Conservation (phyloP, 2,888 invertebrate species). For the Cordilura impudica region DNA sequence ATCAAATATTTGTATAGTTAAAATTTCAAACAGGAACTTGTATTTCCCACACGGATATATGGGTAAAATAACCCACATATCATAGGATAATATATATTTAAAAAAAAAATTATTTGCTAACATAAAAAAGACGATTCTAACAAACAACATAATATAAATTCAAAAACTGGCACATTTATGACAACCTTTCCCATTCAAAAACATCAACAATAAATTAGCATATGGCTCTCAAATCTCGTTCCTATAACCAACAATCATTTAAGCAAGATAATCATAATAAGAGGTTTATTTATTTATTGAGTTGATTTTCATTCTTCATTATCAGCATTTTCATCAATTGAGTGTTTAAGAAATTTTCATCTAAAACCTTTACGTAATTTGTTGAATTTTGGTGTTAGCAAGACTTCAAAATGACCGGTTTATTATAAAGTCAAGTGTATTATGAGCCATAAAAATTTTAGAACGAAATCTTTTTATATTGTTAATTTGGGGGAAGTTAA, state of each 20-base stretch:
- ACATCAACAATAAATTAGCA: slow-evolving; percentile 17
- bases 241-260: not conserved
- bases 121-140: not conserved
- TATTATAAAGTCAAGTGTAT: slow-evolving; percentile 40
- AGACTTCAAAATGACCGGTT: slow-evolving; percentile 23
- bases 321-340: not conserved
- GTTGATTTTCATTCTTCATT: not conserved
- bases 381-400: not conserved
- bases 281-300: not conserved
- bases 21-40: slow-evolving; percentile 21
- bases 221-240: slow-evolving; percentile 26
- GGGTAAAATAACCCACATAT: slow-evolving; percentile 17
- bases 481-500: not conserved
- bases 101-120: not conserved
- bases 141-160: slow-evolving; percentile 3
- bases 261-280: not conserved
- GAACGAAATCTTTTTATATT: slow-evolving; percentile 11
- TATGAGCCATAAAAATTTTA: slow-evolving; percentile 35
- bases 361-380: not conserved
- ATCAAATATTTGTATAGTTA: not conserved
- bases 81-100: not conserved
- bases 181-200: not conserved
- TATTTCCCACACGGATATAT: slow-evolving; percentile 42
- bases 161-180: slow-evolving; percentile 9
- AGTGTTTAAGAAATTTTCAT: not conserved